phyloP scores from a whole-genome alignment of 2,113 vertebrate species.

The Sebastes fasciatus region DNA sequence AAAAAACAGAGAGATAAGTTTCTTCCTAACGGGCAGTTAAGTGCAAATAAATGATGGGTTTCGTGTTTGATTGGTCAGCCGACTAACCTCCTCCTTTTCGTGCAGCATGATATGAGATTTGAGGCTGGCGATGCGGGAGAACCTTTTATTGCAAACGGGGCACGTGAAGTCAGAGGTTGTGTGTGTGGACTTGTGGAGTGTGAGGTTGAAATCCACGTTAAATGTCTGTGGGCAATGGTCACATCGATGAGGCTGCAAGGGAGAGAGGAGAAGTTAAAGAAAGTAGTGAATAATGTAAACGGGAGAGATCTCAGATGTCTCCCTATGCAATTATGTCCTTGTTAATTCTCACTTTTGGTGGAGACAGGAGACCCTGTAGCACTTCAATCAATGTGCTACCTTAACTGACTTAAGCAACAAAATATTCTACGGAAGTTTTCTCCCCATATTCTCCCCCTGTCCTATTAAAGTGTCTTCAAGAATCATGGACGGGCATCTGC shows the following conservation, averaged over 20 bases:
- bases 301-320: background rate
- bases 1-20: background rate
- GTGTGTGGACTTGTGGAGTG: slow-evolving; percentile 95
- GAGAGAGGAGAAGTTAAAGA: slow-evolving; percentile 14
- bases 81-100: slow-evolving; percentile 95
- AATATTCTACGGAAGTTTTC: background rate
- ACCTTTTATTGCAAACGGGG: slow-evolving; percentile 94
- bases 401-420: background rate
- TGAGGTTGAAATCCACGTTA: slow-evolving; percentile 98
- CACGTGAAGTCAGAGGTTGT: slow-evolving; percentile 91
- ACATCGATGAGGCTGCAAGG: slow-evolving; percentile 92
- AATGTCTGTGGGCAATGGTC: slow-evolving; percentile 96
- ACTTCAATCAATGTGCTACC: slow-evolving; percentile 12
- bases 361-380: background rate
- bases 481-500: background rate
- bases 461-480: background rate
- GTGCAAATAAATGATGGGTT: background rate
- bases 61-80: background rate
- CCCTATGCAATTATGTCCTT: background rate
- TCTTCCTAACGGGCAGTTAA: background rate
- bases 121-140: slow-evolving; percentile 96
- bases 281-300: background rate
- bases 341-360: background rate
- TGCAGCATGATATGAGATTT: slow-evolving; percentile 98
- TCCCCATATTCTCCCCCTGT: background rate